phyloP scores from a whole-genome alignment of 2,797 vertebrate species.

The Synanceia verrucosa region DNA sequence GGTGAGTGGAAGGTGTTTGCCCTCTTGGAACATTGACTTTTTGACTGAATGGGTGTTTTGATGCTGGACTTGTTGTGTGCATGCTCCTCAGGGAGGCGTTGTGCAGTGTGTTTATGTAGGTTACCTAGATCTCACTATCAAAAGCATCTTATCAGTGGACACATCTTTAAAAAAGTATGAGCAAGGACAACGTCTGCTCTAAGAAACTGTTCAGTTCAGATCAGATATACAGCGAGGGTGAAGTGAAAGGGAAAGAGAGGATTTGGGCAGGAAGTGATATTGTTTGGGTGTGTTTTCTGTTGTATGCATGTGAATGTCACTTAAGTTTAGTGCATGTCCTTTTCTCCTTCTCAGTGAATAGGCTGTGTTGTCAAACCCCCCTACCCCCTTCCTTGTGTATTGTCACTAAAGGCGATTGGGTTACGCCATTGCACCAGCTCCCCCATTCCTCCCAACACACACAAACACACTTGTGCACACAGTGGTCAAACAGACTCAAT shows the following conservation, averaged over 20 bases:
- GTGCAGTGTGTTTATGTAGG: slow-evolving; percentile 18
- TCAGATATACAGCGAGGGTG: slow-evolving; percentile 18
- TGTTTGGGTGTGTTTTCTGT: slow-evolving; percentile 26
- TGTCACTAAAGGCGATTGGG: slow-evolving; percentile 74
- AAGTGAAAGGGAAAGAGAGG: slow-evolving; percentile 63
- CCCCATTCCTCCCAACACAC: slow-evolving; percentile 44
- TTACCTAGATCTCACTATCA: background rate
- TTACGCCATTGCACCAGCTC: slow-evolving; percentile 70
- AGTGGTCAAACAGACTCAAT: slow-evolving; percentile 34
- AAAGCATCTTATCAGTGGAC: slow-evolving; percentile 13
- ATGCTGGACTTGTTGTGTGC: slow-evolving; percentile 19
- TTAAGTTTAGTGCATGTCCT: slow-evolving; percentile 54
- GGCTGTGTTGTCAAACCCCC: slow-evolving; percentile 70
- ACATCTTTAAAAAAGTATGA: background rate
- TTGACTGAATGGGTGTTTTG: slow-evolving; percentile 17
- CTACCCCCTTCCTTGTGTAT: slow-evolving; percentile 65
- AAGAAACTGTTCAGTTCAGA: slow-evolving; percentile 2
- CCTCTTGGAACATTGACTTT: slow-evolving; percentile 9
- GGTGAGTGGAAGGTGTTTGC: slow-evolving; percentile 58
- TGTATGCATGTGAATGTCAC: slow-evolving; percentile 35
- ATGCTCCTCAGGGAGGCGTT: background rate
- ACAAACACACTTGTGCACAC: slow-evolving; percentile 40
- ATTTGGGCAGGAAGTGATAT: slow-evolving; percentile 27
- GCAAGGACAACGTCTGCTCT: background rate
- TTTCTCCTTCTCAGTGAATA: slow-evolving; percentile 70